Percentiles rank a stretch among this genome's conserved stretches.
phyloP scores from a whole-genome alignment of 2,888 invertebrate genomes.

The Cyaniris semiargus region DNA sequence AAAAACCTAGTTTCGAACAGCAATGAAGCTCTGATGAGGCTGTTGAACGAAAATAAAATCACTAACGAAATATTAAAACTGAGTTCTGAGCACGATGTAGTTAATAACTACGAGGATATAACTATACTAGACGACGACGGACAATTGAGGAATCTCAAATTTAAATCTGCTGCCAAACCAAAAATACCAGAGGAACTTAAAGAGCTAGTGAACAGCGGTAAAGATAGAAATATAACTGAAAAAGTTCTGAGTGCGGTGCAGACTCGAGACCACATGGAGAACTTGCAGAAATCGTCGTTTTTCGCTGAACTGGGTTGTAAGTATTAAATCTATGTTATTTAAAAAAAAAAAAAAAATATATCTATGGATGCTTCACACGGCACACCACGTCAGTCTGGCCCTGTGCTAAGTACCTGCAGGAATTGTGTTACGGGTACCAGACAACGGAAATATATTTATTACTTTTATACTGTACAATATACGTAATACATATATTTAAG shows the following conservation, averaged over 20 bases:
- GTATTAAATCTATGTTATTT: constrained; percentile 56
- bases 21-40: constrained; percentile 49
- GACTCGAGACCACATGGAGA: constrained; percentile 38
- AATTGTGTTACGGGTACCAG: no score
- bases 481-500: no score
- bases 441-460: no score
- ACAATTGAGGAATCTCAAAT: constrained; percentile 63
- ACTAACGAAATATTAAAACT: constrained; percentile 52
- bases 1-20: constrained; percentile 54
- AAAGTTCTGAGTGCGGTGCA: constrained; percentile 40
- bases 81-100: constrained; percentile 45
- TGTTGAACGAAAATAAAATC: constrained; percentile 55
- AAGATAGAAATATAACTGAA: constrained; percentile 42
- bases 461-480: no score
- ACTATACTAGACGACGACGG: constrained; percentile 64
- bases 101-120: constrained; percentile 66
- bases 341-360: not conserved
- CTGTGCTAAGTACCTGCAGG: no score
- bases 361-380: not conserved
- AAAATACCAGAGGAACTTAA: constrained; percentile 47
- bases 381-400: no score
- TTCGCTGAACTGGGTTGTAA: constrained; percentile 86
- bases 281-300: constrained; percentile 77
- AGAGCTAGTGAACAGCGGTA: constrained; percentile 44
- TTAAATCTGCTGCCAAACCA: constrained; percentile 53